These are phyloP conservation scores for Alauda arvensis DNA, from an alignment of 2,797 vertebrate genomes.

Conservation along the genomic window DNA sequence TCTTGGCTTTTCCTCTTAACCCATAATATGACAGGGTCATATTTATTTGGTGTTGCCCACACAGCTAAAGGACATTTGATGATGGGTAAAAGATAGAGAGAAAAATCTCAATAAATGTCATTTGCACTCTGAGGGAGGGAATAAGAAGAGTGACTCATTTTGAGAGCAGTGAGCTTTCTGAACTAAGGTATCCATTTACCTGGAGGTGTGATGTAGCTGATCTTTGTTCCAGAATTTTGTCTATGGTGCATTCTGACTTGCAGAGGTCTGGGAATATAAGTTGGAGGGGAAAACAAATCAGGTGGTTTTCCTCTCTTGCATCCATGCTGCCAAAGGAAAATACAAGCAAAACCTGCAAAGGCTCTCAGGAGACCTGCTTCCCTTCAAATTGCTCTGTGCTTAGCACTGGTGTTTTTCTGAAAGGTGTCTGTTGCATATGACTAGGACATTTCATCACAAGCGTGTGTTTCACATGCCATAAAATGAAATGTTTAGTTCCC, in stretches of 20 bases:
- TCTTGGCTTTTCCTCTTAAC: background rate
- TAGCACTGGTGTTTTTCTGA: background rate
- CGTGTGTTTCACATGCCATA: background rate
- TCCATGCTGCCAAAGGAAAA: background rate
- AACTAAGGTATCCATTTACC: background rate
- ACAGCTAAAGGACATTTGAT: background rate
- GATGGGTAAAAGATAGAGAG: background rate
- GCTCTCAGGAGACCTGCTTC: background rate
- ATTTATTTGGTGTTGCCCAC: background rate
- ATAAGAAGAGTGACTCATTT: background rate
- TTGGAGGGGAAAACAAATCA: background rate
- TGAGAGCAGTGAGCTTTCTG: background rate
- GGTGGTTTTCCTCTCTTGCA: background rate
- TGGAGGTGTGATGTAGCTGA: background rate
- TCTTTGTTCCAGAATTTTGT: background rate
- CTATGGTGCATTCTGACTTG: background rate
- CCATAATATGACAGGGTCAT: background rate
- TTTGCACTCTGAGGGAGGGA: background rate
- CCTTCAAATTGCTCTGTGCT: background rate
- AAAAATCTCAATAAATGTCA: background rate
- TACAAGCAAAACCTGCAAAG: background rate
- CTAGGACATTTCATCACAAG: background rate
- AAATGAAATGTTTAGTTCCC: background rate
- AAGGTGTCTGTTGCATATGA: background rate
- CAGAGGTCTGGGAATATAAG: background rate